Percentiles rank a stretch among this genome's conserved stretches.
Evolutionary conservation across 2,888 invertebrate species (phyloP).

Genomic region (Aleiodes leptofemur): DNA sequence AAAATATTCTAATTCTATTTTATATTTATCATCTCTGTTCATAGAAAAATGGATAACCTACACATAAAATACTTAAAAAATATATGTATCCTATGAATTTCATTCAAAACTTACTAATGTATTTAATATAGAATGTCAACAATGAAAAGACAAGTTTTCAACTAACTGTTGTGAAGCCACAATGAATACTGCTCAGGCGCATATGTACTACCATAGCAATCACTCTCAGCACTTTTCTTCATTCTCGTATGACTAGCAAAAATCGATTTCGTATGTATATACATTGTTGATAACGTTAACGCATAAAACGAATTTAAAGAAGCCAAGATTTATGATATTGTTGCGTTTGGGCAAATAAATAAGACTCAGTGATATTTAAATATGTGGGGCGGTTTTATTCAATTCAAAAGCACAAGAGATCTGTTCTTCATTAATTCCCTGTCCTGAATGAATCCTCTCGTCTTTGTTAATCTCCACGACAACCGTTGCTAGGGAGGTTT

Average conservation of each 20-base stretch:
- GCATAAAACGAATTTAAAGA: not conserved
- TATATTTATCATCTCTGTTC: too few relatives aligned
- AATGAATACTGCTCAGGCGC: slow-evolving; percentile 39
- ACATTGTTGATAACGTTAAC: slow-evolving; percentile 1
- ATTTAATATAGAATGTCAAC: slow-evolving; percentile 36
- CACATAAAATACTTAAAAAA: slow-evolving; percentile 16
- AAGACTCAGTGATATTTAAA: too few relatives aligned
- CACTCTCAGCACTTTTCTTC: slow-evolving; percentile 19
- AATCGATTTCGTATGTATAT: slow-evolving; percentile 25
- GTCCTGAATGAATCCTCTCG: too few relatives aligned
- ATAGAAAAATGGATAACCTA: slow-evolving; percentile 5
- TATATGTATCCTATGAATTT: slow-evolving; percentile 18
- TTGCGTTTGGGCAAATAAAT: too few relatives aligned
- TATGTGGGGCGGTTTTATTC: too few relatives aligned
- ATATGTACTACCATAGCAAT: slow-evolving; percentile 30
- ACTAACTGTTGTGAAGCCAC: slow-evolving; percentile 10
- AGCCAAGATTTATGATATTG: too few relatives aligned
- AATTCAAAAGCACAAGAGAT: too few relatives aligned
- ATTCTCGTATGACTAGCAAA: slow-evolving; percentile 12
- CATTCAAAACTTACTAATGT: slow-evolving; percentile 31
- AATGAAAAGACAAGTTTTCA: slow-evolving; percentile 38
- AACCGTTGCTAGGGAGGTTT: too few relatives aligned
- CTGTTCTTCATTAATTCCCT: too few relatives aligned
- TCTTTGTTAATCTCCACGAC: too few relatives aligned
- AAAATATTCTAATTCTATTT: too few relatives aligned